A percentile compares a stretch with the other conserved stretches of the same genome.
Evolutionary conservation across 2,113 vertebrate species (phyloP).

Genomic region (Saguinus imperator): DNA sequence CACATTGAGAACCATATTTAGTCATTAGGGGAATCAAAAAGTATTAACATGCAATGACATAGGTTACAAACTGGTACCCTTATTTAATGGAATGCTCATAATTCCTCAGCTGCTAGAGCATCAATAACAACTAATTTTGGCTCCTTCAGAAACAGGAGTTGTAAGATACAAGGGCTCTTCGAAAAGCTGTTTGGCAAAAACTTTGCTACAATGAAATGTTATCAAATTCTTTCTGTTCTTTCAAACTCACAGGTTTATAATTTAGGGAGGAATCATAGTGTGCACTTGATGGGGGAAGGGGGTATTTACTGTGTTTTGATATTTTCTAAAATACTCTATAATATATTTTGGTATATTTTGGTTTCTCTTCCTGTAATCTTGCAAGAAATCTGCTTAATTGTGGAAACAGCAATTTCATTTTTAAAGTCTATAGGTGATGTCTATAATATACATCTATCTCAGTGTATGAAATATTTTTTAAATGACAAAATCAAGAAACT

Average conservation of each 20-base stretch:
- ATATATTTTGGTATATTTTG: not conserved
- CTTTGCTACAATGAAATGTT: not conserved
- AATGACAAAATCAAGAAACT: constrained; percentile 19
- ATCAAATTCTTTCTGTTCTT: not conserved
- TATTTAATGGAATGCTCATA: not conserved
- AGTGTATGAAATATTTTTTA: not conserved
- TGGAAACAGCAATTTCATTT: not conserved
- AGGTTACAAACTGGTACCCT: not conserved
- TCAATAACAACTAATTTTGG: not conserved
- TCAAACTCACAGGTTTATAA: not conserved
- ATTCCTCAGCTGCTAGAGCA: not conserved
- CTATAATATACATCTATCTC: not conserved
- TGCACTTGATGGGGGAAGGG: not conserved
- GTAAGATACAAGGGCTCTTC: not conserved
- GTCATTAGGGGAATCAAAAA: constrained; percentile 7
- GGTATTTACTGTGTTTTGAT: not conserved
- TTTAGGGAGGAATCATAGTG: not conserved
- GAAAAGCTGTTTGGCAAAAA: not conserved
- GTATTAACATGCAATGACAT: constrained; percentile 34
- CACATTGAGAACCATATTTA: not conserved
- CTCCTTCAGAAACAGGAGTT: not conserved
- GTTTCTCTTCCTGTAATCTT: not conserved
- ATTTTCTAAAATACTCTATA: not conserved
- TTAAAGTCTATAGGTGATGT: not conserved
- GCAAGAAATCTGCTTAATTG: constrained; percentile 29